Percentiles rank a stretch among this genome's conserved stretches.
These are phyloP conservation scores for Leucopsar rothschildi DNA, from an alignment of 2,113 vertebrate species.

Conservation along the genomic window DNA sequence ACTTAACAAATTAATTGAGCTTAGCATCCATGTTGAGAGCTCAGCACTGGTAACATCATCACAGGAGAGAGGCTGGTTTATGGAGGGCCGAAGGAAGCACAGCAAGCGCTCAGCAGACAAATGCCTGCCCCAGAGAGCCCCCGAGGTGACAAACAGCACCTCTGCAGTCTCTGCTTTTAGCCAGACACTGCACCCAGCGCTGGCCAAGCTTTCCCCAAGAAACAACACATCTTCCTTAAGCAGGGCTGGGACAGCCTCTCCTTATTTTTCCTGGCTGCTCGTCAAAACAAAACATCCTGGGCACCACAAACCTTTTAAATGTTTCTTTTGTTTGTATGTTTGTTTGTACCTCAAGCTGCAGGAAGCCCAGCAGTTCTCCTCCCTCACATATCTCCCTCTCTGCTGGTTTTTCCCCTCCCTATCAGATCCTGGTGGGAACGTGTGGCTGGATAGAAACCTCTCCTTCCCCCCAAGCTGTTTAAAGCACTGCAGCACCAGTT, in stretches of 20 bases:
- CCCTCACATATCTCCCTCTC: neutral
- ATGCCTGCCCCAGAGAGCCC: neutral
- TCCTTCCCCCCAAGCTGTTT: neutral
- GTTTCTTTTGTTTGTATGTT: neutral
- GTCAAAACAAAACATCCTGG: neutral
- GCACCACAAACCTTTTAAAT: neutral
- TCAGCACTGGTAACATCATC: neutral
- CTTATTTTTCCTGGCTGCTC: neutral
- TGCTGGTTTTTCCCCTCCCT: neutral
- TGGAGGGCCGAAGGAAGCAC: neutral
- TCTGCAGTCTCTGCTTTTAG: neutral
- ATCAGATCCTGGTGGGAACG: neutral
- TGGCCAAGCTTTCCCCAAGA: neutral
- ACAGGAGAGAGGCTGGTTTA: neutral
- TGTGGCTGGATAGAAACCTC: neutral
- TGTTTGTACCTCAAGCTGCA: neutral
- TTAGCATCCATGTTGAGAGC: neutral
- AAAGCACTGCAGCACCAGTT: neutral
- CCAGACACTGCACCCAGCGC: no score
- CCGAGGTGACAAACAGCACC: neutral
- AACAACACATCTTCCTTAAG: neutral
- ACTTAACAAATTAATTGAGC: conserved; percentile 46
- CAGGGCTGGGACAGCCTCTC: neutral
- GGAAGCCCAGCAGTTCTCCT: neutral
- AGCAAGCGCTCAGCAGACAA: neutral